phyloP scores from a whole-genome alignment of 2,797 vertebrate genomes.

The Poecilia wingei region DNA sequence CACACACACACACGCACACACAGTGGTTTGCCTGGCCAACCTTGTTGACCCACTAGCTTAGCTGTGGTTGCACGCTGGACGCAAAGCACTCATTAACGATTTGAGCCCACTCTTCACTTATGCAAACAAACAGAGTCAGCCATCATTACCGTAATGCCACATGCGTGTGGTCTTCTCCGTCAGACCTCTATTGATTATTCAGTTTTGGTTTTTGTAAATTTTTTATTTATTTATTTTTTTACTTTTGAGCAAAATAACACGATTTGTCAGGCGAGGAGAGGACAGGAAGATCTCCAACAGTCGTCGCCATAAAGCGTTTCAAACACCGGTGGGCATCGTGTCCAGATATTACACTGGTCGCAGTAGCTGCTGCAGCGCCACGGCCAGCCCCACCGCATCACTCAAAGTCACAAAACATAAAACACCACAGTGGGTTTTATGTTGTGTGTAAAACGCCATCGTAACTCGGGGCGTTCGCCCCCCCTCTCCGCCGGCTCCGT shows the following conservation, averaged over 20 bases:
- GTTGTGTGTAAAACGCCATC: slow-evolving; percentile 73
- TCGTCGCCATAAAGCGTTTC: slow-evolving; percentile 53
- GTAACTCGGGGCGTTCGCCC: slow-evolving; percentile 51
- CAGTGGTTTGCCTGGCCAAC: slow-evolving; percentile 76
- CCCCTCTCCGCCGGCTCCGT: slow-evolving; percentile 41
- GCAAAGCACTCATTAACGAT: slow-evolving; percentile 81
- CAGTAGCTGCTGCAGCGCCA: slow-evolving; percentile 64
- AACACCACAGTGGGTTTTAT: slow-evolving; percentile 74
- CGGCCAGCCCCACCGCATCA: slow-evolving; percentile 63
- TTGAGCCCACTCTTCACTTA: slow-evolving; percentile 79
- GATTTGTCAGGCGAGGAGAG: slow-evolving; percentile 50
- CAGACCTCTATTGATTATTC: slow-evolving; percentile 73
- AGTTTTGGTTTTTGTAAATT: slow-evolving; percentile 28
- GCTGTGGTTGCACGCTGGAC: slow-evolving; percentile 79
- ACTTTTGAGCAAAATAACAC: slow-evolving; percentile 26
- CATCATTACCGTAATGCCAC: slow-evolving; percentile 73
- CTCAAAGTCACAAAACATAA: slow-evolving; percentile 76
- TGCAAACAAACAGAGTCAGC: slow-evolving; percentile 78
- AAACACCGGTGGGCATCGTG: slow-evolving; percentile 41
- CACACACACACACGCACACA: slow-evolving; percentile 43
- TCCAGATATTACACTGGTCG: slow-evolving; percentile 49
- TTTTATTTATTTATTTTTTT: neutral
- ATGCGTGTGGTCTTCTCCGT: slow-evolving; percentile 73
- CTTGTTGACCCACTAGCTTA: slow-evolving; percentile 80
- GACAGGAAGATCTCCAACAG: slow-evolving; percentile 47